Base-by-base conservation (phyloP, 2,113 vertebrate species). In the Entomyzon cyanotis region DNA sequence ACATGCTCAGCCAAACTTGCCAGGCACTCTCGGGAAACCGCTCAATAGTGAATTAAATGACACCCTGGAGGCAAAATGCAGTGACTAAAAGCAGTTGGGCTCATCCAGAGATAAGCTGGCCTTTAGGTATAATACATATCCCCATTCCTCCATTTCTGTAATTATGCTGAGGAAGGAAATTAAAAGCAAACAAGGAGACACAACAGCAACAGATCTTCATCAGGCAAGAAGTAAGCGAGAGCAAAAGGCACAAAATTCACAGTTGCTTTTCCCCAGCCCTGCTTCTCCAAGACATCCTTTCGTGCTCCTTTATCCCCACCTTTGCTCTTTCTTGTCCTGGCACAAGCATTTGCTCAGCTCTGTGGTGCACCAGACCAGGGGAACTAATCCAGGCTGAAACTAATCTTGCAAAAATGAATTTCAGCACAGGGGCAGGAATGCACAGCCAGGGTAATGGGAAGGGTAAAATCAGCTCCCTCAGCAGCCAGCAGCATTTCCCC, bases 311-410 rank as follows among this genome's bases (percentile, higher is more conserved):
- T 82, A 47, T 77, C 39, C 24, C 62, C 3, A 7, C 24, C 70
- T 82, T 39, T 68, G 46, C 85, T 83, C 78, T 94, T 79, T 37
- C 55, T 70, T 39, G 64, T 63, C 46, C 85, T 80, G 85, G 79
- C 67, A 84, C 71, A 74, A 92, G 76, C 59, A 42, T 86, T 84
- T 86, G 71, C 79, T 84, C 79, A 69, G 71, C 42, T 70, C 71
- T 92, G 88, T 10, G 3, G 78, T 49, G 53, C 83, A 46, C 27
- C 3, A 1, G 30, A 80, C 75, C 41, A n/a, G n/a, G 42, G 76
- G 42, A 94, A 86, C 64, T 90, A 97, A 95, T 89, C 50, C 86
- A 81, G 80, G 68, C 68, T 90, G 76, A 84, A 92, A 94, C 68
- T 90, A 86, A 94, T 93, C 60, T 67, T 63, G 55, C 46, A 94